A percentile compares a stretch with the other conserved stretches of the same genome.
These are phyloP conservation scores for Hemistola chrysoprasaria DNA, from an alignment of 2,888 invertebrate genomes.

Conservation along the genomic window DNA sequence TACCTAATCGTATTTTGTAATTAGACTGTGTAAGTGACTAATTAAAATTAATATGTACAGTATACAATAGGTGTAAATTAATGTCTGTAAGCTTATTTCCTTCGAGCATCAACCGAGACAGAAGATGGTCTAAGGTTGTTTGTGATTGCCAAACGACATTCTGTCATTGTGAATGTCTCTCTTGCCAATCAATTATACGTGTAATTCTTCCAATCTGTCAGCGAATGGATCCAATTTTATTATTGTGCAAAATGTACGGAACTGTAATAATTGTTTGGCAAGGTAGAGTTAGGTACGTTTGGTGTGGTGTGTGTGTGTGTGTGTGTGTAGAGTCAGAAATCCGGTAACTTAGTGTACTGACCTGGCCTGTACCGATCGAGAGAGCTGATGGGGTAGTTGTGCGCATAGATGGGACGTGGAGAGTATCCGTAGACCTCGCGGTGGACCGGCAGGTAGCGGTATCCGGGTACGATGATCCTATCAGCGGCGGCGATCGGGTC, in stretches of 20 bases:
- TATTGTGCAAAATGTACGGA: constrained; percentile 22
- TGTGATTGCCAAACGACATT: constrained; percentile 43
- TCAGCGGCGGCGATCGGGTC: constrained; percentile 91
- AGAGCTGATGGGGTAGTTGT: constrained; percentile 87
- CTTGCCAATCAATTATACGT: constrained; percentile 50
- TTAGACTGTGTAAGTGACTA: constrained; percentile 19
- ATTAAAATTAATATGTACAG: constrained; percentile 46
- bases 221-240: constrained; percentile 38
- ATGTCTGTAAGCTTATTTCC: constrained; percentile 8
- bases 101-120: constrained; percentile 14
- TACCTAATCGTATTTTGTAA: constrained; percentile 9
- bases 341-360: constrained; percentile 82
- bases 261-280: constrained; percentile 36
- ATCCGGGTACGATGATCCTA: constrained; percentile 93
- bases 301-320: constrained; percentile 35
- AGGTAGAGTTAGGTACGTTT: constrained; percentile 33
- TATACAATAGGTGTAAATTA: constrained; percentile 18
- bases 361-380: constrained; percentile 92
- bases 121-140: constrained; percentile 34
- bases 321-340: constrained; percentile 1
- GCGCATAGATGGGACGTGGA: constrained; percentile 92
- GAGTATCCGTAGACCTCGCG: constrained; percentile 95
- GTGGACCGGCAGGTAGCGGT: constrained; percentile 95
- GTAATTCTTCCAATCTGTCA: constrained; percentile 34
- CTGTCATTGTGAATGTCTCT: constrained; percentile 38